Evolutionary conservation across 2,797 vertebrate genomes (phyloP), one percentile per base, ranked within the genome.

Genomic region (Lycodopsis pacificus): DNA sequence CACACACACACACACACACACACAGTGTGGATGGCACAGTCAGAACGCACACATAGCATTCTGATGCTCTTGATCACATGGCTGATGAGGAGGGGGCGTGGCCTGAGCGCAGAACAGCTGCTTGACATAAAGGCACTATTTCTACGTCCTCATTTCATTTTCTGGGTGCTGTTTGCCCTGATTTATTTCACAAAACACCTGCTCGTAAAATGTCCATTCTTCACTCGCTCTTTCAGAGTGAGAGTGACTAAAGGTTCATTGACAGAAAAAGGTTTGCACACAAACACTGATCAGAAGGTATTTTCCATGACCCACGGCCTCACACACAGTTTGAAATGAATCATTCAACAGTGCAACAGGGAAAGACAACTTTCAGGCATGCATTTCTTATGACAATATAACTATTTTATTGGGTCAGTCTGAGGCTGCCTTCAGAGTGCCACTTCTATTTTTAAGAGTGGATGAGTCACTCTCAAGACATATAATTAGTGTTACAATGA

Each of bases 341-440:
- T 88, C 73, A 86, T 86, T 90, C 42, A 87, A 22, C 58, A 62
- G 59, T 57, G 77, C 65, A 85, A 87, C 79, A 84, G 68, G 79
- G 71, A 77, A 82, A 76, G 67, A 44, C 1, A 19, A 84, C 72
- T 74, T 81, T 63, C 71, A 65, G 10, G 2, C 86, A 88, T 85
- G 78, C 75, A 89, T 88, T 84, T 87, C 69, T 89, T 75, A 88
- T 85, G 71, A 82, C 44, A 59, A 62, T 38, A 83, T 89, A 65
- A 86, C 71, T 86, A 82, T 89, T 89, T 89, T 7, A 89, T 81
- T 4, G n/a, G 14, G 54, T 70, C 34, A 61, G 77, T 72, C 62
- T 13, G 2, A 51, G 53, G 34, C n/a, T 19, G 32, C 65, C 74
- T 78, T 81, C 49, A 73, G 42, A 49, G 27, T 15, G 56, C 44